A percentile compares a stretch with the other conserved stretches of the same genome.
phyloP scores from a whole-genome alignment of 2,888 invertebrate genomes.

The Drosophila nr. fundita region DNA sequence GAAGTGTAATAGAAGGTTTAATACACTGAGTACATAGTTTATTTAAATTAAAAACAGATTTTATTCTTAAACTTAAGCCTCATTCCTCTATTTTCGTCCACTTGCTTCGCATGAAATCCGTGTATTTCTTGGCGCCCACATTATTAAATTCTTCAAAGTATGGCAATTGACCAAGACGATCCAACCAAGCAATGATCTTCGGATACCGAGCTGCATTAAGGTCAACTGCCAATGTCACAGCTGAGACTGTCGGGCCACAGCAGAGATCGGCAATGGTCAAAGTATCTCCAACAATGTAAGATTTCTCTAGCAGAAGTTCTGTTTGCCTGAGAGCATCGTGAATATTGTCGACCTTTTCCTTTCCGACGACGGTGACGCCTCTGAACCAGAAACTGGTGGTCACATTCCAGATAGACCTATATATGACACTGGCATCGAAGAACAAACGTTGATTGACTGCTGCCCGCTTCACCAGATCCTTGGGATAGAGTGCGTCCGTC shows the following conservation, averaged over 20 bases:
- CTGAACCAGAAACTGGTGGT: conserved; percentile 29
- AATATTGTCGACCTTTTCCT: conserved; percentile 52
- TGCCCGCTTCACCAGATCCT: conserved; percentile 40
- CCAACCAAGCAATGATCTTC: conserved; percentile 66
- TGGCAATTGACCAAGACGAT: conserved; percentile 60
- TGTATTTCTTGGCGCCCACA: conserved; percentile 37
- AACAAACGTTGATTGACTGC: conserved; percentile 67
- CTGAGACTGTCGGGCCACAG: conserved; percentile 50
- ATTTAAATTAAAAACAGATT: neutral
- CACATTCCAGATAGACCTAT: conserved; percentile 42
- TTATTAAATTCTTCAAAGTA: conserved; percentile 66
- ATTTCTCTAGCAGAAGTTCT: conserved; percentile 55
- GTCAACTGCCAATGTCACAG: conserved; percentile 46
- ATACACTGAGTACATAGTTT: neutral
- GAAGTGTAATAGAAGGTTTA: neutral
- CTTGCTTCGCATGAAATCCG: conserved; percentile 39
- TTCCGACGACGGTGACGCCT: conserved; percentile 43
- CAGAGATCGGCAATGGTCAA: conserved; percentile 76
- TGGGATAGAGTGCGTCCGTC: conserved; percentile 42
- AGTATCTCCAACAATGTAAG: conserved; percentile 62
- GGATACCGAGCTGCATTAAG: conserved; percentile 60
- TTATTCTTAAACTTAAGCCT: neutral
- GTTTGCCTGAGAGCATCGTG: conserved; percentile 46
- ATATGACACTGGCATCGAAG: conserved; percentile 57
- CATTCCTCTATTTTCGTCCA: conserved; percentile 45